Base-by-base conservation (phyloP, 2,888 invertebrate genomes). In the Lepas anatifera region DNA sequence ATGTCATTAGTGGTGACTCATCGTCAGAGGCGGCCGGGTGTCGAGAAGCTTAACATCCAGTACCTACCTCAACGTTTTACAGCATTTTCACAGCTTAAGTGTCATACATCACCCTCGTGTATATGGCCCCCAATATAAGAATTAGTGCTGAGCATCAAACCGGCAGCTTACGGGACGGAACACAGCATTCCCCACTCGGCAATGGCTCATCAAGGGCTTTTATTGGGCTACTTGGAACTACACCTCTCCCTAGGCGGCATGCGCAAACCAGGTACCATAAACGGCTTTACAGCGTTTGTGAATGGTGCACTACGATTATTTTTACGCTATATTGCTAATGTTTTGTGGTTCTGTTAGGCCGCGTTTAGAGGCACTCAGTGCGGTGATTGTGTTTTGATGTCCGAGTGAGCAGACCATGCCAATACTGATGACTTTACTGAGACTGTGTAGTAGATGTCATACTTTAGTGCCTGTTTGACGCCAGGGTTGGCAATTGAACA, bases 231-330 rank as follows among this genome's bases (percentile, higher is more conserved):
- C 58, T 32, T 58, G 35, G 35, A 58, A 35, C 35, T 58, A 58
- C 58, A 35, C 22, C 22, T 58, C 58, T 58, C 35, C 58, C 58
- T 35, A 22, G 58, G 22, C 58, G 32, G 35, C 35, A 58, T 58
- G 58, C 35, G 32, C 58, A 6, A 58, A 22, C 58, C 58, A 58
- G 58, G 58, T 58, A 22, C 35, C 58, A 35, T 58, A 58, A 58
- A 58, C 58, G 58, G n/a, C 58, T 58, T 58, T 58, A 58, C 58
- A 35, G 22, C 58, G 58, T 58, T 58, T 35, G 35, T 58, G 58
- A 58, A 58, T 35, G 35, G 35, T 35, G 35, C 58, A 8, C 35
- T 25, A 58, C 58, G 58, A 58, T 58, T 58, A 58, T 58, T 58
- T 58, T 58, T 35, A 58, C 35, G 58, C 18, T 58, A 35, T 58